These are phyloP conservation scores for Xanthorhoe designata DNA, from an alignment of 2,888 invertebrate species.

Conservation along the genomic window DNA sequence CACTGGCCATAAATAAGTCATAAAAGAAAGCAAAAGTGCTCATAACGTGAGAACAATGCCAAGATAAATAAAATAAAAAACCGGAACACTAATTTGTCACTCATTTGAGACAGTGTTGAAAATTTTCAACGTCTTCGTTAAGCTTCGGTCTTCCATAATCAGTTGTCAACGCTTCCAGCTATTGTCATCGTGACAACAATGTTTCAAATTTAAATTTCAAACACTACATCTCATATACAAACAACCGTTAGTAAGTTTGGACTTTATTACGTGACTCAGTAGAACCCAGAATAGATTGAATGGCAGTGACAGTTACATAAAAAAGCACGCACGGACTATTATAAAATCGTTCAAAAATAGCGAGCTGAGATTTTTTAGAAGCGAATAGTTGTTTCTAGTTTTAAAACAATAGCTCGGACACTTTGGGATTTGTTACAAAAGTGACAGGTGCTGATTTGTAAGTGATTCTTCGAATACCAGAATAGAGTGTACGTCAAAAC, in stretches of 20 bases:
- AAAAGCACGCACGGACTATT: constrained; percentile 53
- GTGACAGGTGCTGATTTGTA: constrained; percentile 81
- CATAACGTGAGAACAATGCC: constrained; percentile 58
- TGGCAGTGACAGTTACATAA: constrained; percentile 51
- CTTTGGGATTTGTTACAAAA: constrained; percentile 68
- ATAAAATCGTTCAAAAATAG: constrained; percentile 67
- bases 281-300: constrained; percentile 41
- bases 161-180: constrained; percentile 71
- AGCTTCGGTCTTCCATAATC: constrained; percentile 64
- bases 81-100: constrained; percentile 69
- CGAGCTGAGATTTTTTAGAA: constrained; percentile 58
- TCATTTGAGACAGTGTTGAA: constrained; percentile 64
- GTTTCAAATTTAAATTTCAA: constrained; percentile 48
- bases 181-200: constrained; percentile 75
- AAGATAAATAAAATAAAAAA: constrained; percentile 61
- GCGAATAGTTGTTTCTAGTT: constrained; percentile 71
- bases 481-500: constrained; percentile 75
- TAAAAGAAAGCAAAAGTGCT: constrained; percentile 51
- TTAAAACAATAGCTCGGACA: constrained; percentile 72
- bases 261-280: constrained; percentile 40
- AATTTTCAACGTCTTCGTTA: constrained; percentile 66
- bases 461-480: constrained; percentile 70
- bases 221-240: constrained; percentile 41
- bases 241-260: constrained; percentile 37
- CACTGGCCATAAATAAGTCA: constrained; percentile 62